Evolutionary conservation across 2,888 invertebrate genomes (phyloP).

Genomic region (Stenichneumon culpator): DNA sequence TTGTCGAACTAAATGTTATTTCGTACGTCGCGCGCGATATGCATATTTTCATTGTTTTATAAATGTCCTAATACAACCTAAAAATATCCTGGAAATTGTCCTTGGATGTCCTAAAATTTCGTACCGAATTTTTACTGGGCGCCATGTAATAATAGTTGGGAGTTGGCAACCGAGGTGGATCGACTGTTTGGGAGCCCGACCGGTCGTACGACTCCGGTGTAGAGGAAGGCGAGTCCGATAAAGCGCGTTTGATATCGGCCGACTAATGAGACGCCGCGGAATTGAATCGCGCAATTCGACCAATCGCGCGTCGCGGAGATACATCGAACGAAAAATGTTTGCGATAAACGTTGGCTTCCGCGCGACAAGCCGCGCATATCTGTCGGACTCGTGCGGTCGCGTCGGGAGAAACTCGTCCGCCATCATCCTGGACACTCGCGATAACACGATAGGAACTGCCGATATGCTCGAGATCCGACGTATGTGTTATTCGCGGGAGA

Average conservation of each 20-base stretch:
- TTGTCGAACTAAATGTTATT: too few relatives aligned
- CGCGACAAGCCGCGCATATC: neutral
- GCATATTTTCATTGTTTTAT: too few relatives aligned
- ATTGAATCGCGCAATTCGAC: constrained; percentile 29
- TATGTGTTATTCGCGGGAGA: constrained; percentile 14
- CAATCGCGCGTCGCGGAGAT: constrained; percentile 48
- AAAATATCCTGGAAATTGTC: too few relatives aligned
- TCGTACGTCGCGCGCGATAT: too few relatives aligned
- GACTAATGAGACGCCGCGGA: constrained; percentile 48
- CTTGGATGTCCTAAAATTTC: too few relatives aligned
- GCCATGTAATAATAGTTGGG: too few relatives aligned
- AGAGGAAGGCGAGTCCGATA: constrained; percentile 45
- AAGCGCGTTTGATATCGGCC: constrained; percentile 24
- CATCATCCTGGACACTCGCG: constrained; percentile 52
- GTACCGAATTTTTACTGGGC: too few relatives aligned
- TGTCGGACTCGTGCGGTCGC: constrained; percentile 36
- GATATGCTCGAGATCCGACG: constrained; percentile 27
- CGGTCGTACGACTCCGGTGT: neutral
- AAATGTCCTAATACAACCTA: too few relatives aligned
- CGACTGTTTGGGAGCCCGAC: too few relatives aligned
- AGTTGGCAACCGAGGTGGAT: too few relatives aligned
- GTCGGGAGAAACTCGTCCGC: constrained; percentile 44
- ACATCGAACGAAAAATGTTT: constrained; percentile 22
- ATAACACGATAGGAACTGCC: constrained; percentile 47
- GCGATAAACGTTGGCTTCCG: constrained; percentile 47